A percentile compares a stretch with the other conserved stretches of the same genome.
These are phyloP conservation scores for Phaethon lepturus DNA, from an alignment of 2,113 vertebrate species.

Conservation along the genomic window DNA sequence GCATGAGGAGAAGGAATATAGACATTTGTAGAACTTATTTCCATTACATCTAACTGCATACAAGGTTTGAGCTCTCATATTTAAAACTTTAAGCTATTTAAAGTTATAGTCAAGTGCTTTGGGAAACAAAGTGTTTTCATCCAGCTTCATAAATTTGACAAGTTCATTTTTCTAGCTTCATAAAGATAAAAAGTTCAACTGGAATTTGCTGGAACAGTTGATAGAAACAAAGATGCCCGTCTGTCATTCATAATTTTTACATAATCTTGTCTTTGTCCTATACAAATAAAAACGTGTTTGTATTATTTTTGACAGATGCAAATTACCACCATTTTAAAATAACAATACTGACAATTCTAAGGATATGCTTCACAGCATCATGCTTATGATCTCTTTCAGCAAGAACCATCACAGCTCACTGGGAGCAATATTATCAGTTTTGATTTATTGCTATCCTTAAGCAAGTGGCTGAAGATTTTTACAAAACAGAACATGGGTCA, in stretches of 20 bases:
- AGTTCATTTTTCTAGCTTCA: neutral
- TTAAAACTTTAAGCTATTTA: neutral
- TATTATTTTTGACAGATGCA: neutral
- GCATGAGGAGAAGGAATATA: fast-evolving
- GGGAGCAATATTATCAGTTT: neutral
- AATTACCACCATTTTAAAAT: slow-evolving; percentile 11
- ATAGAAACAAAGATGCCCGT: neutral
- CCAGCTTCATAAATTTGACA: neutral
- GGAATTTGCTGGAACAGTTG: neutral
- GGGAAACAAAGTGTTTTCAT: neutral
- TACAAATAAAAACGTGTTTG: neutral
- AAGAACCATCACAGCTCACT: neutral
- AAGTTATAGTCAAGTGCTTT: neutral
- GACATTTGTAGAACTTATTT: neutral
- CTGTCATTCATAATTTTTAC: neutral
- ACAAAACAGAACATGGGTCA: neutral
- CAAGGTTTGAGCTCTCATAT: neutral
- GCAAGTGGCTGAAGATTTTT: neutral
- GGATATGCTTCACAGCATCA: neutral
- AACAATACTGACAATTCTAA: neutral
- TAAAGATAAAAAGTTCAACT: neutral
- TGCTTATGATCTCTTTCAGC: neutral
- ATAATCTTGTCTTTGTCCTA: neutral
- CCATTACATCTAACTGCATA: neutral
- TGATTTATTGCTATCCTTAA: slow-evolving; percentile 19